Percentiles rank a stretch among this genome's conserved stretches.
Evolutionary conservation across 2,113 vertebrate species (phyloP).

Genomic region (Choloepus hoffmanni): DNA sequence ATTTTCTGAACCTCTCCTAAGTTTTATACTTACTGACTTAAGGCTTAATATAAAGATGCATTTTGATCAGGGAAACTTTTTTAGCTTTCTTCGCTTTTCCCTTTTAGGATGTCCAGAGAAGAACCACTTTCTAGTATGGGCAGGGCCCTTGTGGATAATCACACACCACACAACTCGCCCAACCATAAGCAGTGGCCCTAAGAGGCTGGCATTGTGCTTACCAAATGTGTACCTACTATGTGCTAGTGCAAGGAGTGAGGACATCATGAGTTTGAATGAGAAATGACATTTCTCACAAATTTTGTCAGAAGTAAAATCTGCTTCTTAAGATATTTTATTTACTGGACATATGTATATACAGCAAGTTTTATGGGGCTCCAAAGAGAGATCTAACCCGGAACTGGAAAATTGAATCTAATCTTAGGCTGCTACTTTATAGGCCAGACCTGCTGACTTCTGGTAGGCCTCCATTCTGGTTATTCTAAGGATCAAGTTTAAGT

Average conservation of each 20-base stretch:
- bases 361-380: neutral
- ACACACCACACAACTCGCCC: accelerated
- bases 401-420: neutral
- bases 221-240: neutral
- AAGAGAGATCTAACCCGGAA: neutral
- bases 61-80: neutral
- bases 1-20: neutral
- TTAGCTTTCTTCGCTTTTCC: neutral
- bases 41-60: neutral
- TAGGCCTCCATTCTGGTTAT: neutral
- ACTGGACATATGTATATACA: neutral
- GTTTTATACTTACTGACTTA: neutral
- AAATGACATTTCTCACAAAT: neutral
- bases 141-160: neutral
- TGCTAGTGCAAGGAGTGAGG: neutral
- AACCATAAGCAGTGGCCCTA: neutral
- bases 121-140: neutral
- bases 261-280: neutral
- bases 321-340: neutral
- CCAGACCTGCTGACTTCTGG: neutral
- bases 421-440: neutral
- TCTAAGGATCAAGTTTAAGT: neutral
- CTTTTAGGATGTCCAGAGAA: neutral
- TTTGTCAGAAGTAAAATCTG: neutral
- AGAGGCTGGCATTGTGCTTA: too few relatives aligned